These are phyloP conservation scores for Anomalospiza imberbis DNA, from an alignment of 2,797 vertebrate species.

Conservation along the genomic window DNA sequence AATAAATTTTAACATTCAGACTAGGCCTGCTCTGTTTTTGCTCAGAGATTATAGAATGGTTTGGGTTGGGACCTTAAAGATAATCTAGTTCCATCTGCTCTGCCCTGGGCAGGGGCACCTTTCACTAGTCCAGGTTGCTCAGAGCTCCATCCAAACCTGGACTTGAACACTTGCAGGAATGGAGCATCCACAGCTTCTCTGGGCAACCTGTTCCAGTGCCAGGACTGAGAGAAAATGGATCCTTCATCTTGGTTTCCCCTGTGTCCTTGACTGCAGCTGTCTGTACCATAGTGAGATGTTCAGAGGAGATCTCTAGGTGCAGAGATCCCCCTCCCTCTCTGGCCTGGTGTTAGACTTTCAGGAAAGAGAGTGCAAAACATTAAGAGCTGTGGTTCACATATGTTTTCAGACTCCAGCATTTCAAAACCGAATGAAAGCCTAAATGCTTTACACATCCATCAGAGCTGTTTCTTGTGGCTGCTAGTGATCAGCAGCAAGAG, in stretches of 20 bases:
- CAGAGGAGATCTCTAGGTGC: neutral
- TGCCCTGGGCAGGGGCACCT: neutral
- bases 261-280: neutral
- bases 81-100: neutral
- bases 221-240: neutral
- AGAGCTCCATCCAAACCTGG: neutral
- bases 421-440: neutral
- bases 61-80: neutral
- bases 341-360: neutral
- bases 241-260: neutral
- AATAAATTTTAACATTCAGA: neutral
- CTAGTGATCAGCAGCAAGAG: neutral
- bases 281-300: neutral
- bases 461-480: neutral
- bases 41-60: neutral
- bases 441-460: neutral
- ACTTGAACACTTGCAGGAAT: neutral
- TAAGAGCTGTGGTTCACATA: neutral
- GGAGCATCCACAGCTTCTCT: neutral
- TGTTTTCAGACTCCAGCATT: neutral
- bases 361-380: neutral
- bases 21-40: neutral
- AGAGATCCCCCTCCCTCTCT: neutral
- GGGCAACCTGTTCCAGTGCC: neutral
- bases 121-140: neutral